Evolutionary conservation across 2,888 invertebrate species (phyloP).

Genomic region (Pyrrhosoma nymphula): DNA sequence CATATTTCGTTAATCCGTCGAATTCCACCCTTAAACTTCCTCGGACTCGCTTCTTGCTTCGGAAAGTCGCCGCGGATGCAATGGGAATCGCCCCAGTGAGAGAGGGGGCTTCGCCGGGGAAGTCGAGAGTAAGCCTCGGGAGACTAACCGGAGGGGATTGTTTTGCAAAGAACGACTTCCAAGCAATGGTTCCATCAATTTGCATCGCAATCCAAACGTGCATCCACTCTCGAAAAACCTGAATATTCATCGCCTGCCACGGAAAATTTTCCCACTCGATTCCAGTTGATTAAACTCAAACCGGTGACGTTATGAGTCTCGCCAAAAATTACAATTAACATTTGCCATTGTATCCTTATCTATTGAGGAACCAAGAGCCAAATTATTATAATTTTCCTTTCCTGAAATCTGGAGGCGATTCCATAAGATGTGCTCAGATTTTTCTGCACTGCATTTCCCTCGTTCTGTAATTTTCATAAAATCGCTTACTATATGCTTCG

Average conservation of each 20-base stretch:
- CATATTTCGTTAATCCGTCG: conserved; percentile 29
- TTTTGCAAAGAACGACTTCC: not conserved
- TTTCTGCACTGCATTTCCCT: too few relatives aligned
- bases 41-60: not conserved
- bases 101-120: not conserved
- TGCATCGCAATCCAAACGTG: not conserved
- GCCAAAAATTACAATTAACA: not conserved
- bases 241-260: not conserved
- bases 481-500: too few relatives aligned
- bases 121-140: not conserved
- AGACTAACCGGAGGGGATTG: not conserved
- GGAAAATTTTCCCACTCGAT: not conserved
- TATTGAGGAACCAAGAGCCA: too few relatives aligned
- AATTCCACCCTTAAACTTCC: not conserved
- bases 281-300: not conserved
- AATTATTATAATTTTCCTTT: too few relatives aligned
- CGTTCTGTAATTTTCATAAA: too few relatives aligned
- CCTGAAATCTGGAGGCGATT: too few relatives aligned
- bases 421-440: too few relatives aligned
- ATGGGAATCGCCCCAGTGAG: not conserved
- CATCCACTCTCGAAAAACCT: not conserved
- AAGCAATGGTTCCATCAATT: not conserved
- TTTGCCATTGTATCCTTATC: not conserved
- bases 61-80: conserved; percentile 9
- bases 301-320: not conserved